Evolutionary conservation across 2,888 invertebrate genomes (phyloP).

Genomic region (Drosophila stalkeri): DNA sequence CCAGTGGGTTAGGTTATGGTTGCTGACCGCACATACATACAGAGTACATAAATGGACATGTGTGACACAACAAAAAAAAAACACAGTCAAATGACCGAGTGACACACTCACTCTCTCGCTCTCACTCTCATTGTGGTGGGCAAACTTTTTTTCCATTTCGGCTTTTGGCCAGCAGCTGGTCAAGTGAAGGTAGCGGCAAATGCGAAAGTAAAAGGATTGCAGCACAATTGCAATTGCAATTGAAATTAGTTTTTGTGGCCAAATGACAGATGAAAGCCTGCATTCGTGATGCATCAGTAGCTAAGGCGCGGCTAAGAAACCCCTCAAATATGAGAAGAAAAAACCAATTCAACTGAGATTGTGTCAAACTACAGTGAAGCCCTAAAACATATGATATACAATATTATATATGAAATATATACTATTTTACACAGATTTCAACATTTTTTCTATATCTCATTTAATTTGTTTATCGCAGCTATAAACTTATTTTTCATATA

Average conservation of each 20-base stretch:
- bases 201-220: conserved; percentile 56
- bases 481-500: no score
- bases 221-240: conserved; percentile 17
- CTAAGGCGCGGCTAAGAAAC: not conserved
- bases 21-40: conserved; percentile 37
- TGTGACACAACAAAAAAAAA: conserved; percentile 54
- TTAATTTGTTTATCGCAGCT: no score
- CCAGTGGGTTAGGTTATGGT: conserved; percentile 66
- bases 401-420: not conserved
- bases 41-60: not conserved
- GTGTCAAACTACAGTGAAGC: not conserved
- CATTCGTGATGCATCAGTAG: conserved; percentile 19
- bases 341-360: not conserved
- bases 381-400: not conserved
- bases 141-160: conserved; percentile 29
- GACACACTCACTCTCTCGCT: conserved; percentile 58
- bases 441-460: no score
- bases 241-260: conserved; percentile 12
- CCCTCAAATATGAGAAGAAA: not conserved
- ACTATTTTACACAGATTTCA: not conserved
- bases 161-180: conserved; percentile 33
- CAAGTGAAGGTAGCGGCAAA: conserved; percentile 43
- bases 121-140: conserved; percentile 15
- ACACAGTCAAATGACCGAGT: conserved; percentile 64
- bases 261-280: conserved; percentile 35